These are phyloP conservation scores for Dermolepida albohirtum DNA, from an alignment of 2,888 invertebrate genomes.

Conservation along the genomic window DNA sequence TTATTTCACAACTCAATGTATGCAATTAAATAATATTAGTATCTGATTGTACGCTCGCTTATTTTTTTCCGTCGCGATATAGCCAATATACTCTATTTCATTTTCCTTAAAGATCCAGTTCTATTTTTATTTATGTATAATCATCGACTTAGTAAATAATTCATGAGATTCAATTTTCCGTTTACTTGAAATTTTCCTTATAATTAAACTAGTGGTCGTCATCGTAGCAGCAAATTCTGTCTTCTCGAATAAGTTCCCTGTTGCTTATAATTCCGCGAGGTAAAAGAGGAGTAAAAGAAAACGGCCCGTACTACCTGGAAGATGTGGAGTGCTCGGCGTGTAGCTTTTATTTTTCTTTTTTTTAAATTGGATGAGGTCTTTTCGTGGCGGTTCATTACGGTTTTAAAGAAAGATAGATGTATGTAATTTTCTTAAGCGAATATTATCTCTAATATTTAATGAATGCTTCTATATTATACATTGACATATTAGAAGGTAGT, in stretches of 20 bases:
- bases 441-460: too few species aligned
- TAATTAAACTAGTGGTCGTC: constrained; percentile 16
- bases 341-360: constrained; percentile 9
- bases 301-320: neutral
- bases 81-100: neutral
- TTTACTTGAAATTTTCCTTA: constrained; percentile 3
- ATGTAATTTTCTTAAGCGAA: too few species aligned
- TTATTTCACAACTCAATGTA: too few species aligned
- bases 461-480: too few species aligned
- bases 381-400: constrained; percentile 10
- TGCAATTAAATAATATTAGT: too few species aligned
- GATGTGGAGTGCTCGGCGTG: constrained; percentile 7
- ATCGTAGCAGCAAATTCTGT: neutral
- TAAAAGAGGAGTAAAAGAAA: constrained; percentile 1
- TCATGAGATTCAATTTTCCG: neutral
- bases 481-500: too few species aligned
- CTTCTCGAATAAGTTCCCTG: neutral
- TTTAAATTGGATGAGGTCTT: constrained; percentile 23
- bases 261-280: neutral
- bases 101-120: neutral
- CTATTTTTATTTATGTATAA: neutral
- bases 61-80: neutral
- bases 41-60: neutral
- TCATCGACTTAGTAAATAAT: constrained; percentile 9
- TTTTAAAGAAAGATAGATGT: neutral